phyloP scores from a whole-genome alignment of 2,797 vertebrate species.

The Pogoniulus pusillus region DNA sequence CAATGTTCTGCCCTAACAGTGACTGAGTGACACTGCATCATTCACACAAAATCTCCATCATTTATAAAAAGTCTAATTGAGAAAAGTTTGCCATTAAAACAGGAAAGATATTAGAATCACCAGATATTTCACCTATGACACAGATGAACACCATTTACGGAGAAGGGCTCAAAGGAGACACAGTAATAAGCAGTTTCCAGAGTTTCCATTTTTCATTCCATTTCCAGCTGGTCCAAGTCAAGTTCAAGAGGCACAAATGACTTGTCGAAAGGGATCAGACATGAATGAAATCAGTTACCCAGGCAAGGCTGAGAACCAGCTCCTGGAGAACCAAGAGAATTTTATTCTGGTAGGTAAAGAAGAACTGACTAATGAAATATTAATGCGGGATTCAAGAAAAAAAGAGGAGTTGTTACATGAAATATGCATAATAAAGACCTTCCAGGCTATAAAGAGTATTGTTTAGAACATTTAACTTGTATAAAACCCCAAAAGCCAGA shows the following conservation, averaged over 20 bases:
- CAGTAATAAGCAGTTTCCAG: not conserved
- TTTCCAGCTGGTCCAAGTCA: not conserved
- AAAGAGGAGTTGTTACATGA: not conserved
- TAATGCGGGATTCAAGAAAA: not conserved
- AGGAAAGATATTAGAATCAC: not conserved
- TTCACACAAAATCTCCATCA: not conserved
- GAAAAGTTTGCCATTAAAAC: not conserved
- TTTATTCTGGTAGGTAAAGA: not conserved
- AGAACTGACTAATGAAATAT: not conserved
- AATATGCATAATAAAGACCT: not conserved
- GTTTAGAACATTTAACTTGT: not conserved
- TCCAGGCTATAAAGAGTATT: not conserved
- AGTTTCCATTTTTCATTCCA: not conserved
- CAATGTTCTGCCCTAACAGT: not conserved
- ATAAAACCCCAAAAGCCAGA: slow-evolving; percentile 2
- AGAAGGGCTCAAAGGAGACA: not conserved
- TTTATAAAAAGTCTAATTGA: not conserved
- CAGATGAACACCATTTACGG: not conserved
- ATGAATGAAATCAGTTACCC: not conserved
- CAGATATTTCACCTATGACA: not conserved
- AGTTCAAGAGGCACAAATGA: not conserved
- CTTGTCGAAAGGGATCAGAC: not conserved
- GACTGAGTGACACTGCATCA: not conserved
- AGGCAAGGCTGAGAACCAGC: not conserved
- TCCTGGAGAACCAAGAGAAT: not conserved